Conservation (phyloP, 2,888 invertebrate species). For the Hypsopygia costalis region DNA sequence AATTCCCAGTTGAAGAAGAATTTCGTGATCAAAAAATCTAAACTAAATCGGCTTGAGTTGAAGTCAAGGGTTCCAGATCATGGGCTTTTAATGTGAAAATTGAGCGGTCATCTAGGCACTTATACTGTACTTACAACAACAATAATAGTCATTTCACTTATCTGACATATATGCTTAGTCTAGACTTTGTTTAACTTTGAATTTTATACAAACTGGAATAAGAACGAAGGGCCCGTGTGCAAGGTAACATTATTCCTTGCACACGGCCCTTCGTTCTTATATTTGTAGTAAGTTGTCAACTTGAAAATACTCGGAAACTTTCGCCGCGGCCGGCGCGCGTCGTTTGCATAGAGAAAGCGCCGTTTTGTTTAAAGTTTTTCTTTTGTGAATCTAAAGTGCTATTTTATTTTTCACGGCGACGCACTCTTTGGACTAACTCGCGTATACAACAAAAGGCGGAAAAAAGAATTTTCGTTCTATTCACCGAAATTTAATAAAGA, state of each 20-base stretch:
- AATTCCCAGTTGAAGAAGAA: too few relatives aligned
- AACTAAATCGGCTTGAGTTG: too few relatives aligned
- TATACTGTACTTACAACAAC: too few relatives aligned
- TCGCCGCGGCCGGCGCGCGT: slow-evolving; percentile 35
- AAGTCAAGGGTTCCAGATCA: too few relatives aligned
- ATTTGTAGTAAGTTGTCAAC: slow-evolving; percentile 21
- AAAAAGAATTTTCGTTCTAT: slow-evolving; percentile 31
- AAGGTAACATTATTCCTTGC: neutral
- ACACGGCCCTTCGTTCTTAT: too few relatives aligned
- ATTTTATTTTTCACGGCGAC: slow-evolving; percentile 48
- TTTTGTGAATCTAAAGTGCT: slow-evolving; percentile 56
- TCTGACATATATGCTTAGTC: too few relatives aligned
- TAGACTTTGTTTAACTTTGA: neutral
- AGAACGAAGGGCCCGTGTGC: neutral
- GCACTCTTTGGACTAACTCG: slow-evolving; percentile 26
- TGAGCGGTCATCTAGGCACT: too few relatives aligned
- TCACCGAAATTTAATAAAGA: slow-evolving; percentile 44
- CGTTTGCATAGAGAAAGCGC: slow-evolving; percentile 70
- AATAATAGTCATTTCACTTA: too few relatives aligned
- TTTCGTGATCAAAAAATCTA: too few relatives aligned
- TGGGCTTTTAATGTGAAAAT: too few relatives aligned
- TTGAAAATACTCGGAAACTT: slow-evolving; percentile 48
- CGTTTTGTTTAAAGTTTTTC: slow-evolving; percentile 58
- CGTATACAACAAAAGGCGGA: slow-evolving; percentile 24
- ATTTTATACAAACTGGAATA: neutral